These are phyloP conservation scores for Actinia tenebrosa DNA, from an alignment of 64 coral and sea anemone genomes.

Conservation along the genomic window DNA sequence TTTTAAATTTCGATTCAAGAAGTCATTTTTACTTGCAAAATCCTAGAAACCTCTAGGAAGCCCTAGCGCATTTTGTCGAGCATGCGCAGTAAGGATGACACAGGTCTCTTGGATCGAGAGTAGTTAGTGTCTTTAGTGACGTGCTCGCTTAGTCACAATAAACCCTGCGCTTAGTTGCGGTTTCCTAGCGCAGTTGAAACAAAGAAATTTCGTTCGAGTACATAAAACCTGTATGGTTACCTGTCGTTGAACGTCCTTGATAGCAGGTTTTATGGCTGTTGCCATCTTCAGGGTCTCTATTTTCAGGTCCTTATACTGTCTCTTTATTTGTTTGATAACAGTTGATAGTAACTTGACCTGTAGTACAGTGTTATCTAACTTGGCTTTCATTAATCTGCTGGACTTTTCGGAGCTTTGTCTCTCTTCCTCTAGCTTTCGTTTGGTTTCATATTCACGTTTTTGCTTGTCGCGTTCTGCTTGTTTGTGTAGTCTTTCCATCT, in stretches of 20 bases:
- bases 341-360: conserved; percentile 41
- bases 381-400: conserved; percentile 8
- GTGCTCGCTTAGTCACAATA: too few species aligned
- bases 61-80: too few species aligned
- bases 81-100: too few species aligned
- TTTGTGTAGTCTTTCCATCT: conserved; percentile 29
- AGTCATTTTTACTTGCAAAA: neutral
- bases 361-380: neutral
- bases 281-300: conserved; percentile 63
- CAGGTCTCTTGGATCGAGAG: too few species aligned
- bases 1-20: too few species aligned
- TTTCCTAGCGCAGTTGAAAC: too few species aligned
- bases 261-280: conserved; percentile 69
- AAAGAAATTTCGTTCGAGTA: neutral
- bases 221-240: too few species aligned
- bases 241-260: conserved; percentile 52
- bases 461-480: conserved; percentile 31
- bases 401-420: neutral
- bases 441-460: conserved; percentile 28
- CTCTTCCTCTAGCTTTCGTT: conserved; percentile 28
- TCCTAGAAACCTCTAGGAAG: too few species aligned
- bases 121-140: too few species aligned
- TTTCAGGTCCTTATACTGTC: conserved; percentile 67
- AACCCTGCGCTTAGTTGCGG: too few species aligned
- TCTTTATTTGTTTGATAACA: conserved; percentile 48